phyloP scores from a whole-genome alignment of 2,797 vertebrate genomes.

The Cyclopterus lumpus region DNA sequence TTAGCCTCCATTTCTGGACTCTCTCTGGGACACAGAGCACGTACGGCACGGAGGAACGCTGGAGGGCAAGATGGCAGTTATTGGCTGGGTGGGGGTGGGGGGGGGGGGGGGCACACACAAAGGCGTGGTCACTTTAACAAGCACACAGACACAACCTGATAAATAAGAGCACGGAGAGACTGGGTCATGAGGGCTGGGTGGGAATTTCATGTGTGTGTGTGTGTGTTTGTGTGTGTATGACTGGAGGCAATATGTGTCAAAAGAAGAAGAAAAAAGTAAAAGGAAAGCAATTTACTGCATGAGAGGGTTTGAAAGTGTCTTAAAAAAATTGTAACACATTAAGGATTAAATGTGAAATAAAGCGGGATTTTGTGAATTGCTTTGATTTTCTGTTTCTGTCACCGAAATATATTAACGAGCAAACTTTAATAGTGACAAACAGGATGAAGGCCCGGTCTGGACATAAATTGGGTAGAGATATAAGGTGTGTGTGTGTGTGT shows the following conservation, averaged over 20 bases:
- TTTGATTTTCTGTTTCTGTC: conserved; percentile 60
- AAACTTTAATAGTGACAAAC: conserved; percentile 55
- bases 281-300: conserved; percentile 68
- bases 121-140: conserved; percentile 50
- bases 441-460: conserved; percentile 6
- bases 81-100: conserved; percentile 55
- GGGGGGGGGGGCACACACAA: conserved; percentile 53
- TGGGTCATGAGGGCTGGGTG: conserved; percentile 50
- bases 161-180: conserved; percentile 45
- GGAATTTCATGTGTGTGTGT: conserved; percentile 33
- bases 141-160: conserved; percentile 50
- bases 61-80: conserved; percentile 69
- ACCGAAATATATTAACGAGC: conserved; percentile 56
- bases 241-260: conserved; percentile 43
- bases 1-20: conserved; percentile 41
- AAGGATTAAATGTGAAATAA: conserved; percentile 57
- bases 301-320: conserved; percentile 49
- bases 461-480: conserved; percentile 5
- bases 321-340: conserved; percentile 39
- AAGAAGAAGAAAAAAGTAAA: conserved; percentile 34
- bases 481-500: background rate
- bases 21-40: conserved; percentile 28
- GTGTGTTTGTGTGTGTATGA: conserved; percentile 18
- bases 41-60: conserved; percentile 46
- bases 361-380: conserved; percentile 34